phyloP scores from a whole-genome alignment of 2,113 vertebrate genomes.

The Hypanus sabinus region DNA sequence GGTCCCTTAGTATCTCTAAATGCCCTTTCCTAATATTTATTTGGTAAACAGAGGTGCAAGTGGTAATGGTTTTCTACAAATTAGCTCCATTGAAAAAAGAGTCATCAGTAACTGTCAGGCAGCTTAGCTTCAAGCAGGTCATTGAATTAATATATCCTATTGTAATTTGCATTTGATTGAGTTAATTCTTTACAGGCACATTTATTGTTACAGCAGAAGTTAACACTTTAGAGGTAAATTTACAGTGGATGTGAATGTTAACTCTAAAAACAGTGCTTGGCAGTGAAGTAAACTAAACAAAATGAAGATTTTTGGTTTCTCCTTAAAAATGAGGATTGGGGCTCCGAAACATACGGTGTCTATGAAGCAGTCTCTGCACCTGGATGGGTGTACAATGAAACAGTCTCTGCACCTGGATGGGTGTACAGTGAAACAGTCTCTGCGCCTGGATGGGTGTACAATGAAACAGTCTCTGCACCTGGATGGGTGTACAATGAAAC shows the following conservation, averaged over 20 bases:
- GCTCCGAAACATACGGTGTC: background rate
- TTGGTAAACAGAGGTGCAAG: too few relatives aligned
- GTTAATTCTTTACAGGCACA: background rate
- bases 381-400: background rate
- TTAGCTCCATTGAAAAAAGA: too few relatives aligned
- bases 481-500: background rate
- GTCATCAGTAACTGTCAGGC: background rate
- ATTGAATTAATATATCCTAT: background rate
- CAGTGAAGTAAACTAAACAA: background rate
- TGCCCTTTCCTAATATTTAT: too few relatives aligned
- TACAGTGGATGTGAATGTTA: background rate
- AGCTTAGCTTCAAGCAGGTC: background rate
- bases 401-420: background rate
- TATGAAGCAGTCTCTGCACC: background rate
- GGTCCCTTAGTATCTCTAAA: too few relatives aligned
- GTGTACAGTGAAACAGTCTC: background rate
- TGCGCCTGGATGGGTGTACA: too few relatives aligned
- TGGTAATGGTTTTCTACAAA: too few relatives aligned
- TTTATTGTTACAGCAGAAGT: background rate
- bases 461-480: too few relatives aligned
- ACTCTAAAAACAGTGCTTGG: background rate
- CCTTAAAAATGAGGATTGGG: background rate
- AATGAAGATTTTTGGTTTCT: background rate
- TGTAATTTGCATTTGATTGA: background rate
- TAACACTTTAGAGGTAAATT: background rate